A percentile compares a stretch with the other conserved stretches of the same genome.
Conservation (phyloP, 2,113 vertebrate species). For the Bostrychus sinensis region DNA sequence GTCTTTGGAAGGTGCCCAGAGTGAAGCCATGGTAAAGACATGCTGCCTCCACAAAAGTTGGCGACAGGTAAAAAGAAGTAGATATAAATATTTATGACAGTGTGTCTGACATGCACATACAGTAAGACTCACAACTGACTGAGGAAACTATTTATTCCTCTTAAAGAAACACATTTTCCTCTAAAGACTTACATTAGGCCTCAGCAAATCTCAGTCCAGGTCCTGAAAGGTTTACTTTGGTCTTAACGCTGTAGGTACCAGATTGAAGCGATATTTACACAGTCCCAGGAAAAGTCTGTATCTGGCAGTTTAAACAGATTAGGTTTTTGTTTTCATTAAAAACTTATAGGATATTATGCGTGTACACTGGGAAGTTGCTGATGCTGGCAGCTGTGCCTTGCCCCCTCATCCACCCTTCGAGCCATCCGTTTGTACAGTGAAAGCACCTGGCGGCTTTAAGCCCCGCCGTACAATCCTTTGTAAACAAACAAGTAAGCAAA, state of each 20-base stretch:
- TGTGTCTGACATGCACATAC: neutral
- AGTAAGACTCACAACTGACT: neutral
- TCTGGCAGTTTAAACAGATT: conserved; percentile 50
- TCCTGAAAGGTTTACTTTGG: conserved; percentile 33
- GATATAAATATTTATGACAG: too few relatives aligned
- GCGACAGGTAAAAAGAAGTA: too few relatives aligned
- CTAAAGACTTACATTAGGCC: conserved; percentile 18
- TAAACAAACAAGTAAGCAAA: conserved; percentile 71
- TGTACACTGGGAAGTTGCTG: neutral
- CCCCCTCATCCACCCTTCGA: neutral
- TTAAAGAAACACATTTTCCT: conserved; percentile 17
- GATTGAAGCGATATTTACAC: conserved; percentile 33
- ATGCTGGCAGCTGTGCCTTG: conserved; percentile 40
- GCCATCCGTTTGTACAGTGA: conserved; percentile 43
- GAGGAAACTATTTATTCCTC: neutral
- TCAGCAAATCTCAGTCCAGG: conserved; percentile 19
- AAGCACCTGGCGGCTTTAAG: conserved; percentile 60
- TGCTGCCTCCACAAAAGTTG: too few relatives aligned
- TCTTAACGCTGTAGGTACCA: conserved; percentile 14
- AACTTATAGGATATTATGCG: conserved; percentile 23
- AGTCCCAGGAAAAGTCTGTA: conserved; percentile 22
- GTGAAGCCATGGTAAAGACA: too few relatives aligned
- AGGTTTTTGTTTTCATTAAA: conserved; percentile 32
- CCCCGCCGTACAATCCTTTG: conserved; percentile 49
- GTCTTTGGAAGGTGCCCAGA: too few relatives aligned